Evolutionary conservation across 53 echinoderm and acorn worm species (phyloP), one percentile per base, ranked within the genome.

Genomic region (Glandiceps talaboti): DNA sequence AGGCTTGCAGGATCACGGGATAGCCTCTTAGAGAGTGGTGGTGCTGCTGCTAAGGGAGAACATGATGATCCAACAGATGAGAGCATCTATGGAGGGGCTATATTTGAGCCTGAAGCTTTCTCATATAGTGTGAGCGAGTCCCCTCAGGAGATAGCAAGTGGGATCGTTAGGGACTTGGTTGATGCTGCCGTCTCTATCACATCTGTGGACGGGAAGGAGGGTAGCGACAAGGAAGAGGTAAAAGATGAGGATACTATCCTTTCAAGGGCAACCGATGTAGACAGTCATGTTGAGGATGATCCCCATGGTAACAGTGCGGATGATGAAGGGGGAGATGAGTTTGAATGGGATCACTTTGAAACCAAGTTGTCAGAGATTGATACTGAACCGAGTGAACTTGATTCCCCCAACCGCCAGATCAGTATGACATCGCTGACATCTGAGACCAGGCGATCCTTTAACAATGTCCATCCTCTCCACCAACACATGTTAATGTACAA

Each of bases 401-500:
- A 86, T 29, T 82, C 82, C 27, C 82, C 87, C 12, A 77, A 20
- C 20, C 64, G 64, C 6, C 64, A 45, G 6, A 45, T 45, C 64
- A 45, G 64, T 20, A 45, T 45, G 64, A 20, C 64, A 45, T 45
- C 64, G 64, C 64, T 45, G 64, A 45, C 64, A 45, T 45, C 64
- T 6, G 64, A 45, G 6, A 45, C 64, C 6, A 45, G 20, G 64
- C 6, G 64, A 20, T 6, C 64, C 74, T 83, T 93, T 28, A 78
- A 87, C 27, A 84, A 85, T 14, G 85, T 99, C 32, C 89, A 89
- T 20, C 89, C 99, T 26, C 83, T 99, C 12, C 99, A 99, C 64
- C 99, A 99, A 78, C 99, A 99, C 75, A 91, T 99, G 76, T 82
- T 99, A n/a, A 86, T 99, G 27, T 99, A 99, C 45, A 88, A 93